Percentiles rank a stretch among this genome's conserved stretches.
Conservation (phyloP, 2,113 vertebrate species). For the Harpagus bidentatus region DNA sequence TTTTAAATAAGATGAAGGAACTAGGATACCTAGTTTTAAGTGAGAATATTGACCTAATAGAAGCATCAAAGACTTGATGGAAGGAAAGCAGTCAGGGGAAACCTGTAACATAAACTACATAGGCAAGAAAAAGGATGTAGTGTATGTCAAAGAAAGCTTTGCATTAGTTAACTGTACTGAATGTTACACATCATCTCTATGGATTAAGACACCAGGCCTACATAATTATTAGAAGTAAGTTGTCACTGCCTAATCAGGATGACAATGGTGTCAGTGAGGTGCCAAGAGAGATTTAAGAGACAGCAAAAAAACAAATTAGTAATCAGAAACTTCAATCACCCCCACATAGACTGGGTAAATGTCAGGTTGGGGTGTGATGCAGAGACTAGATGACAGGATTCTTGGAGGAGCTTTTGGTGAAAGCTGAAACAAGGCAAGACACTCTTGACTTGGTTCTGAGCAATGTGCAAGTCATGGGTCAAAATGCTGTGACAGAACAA, state of each 20-base stretch:
- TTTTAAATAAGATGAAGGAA: not conserved
- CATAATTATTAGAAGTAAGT: not conserved
- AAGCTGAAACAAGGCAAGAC: constrained; percentile 1
- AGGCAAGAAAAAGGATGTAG: not conserved
- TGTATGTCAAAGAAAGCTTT: not conserved
- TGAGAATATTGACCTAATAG: not conserved
- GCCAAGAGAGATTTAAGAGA: constrained; percentile 17
- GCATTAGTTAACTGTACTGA: not conserved
- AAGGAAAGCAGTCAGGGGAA: not conserved
- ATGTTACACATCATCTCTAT: not conserved
- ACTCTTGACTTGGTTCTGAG: not conserved
- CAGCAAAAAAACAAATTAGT: constrained; percentile 1
- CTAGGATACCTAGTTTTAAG: not conserved
- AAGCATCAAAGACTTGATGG: not conserved
- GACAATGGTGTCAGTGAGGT: not conserved
- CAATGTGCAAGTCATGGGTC: not conserved
- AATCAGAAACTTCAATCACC: constrained; percentile 32
- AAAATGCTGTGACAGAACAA: not conserved
- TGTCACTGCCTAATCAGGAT: not conserved
- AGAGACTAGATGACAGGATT: not conserved
- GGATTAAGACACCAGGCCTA: not conserved
- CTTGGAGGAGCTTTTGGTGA: not conserved
- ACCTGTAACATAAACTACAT: not conserved
- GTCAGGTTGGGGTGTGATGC: constrained; percentile 27
- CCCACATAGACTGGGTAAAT: not conserved